phyloP scores from a whole-genome alignment of 2,888 invertebrate species.

The Anodontia alba region DNA sequence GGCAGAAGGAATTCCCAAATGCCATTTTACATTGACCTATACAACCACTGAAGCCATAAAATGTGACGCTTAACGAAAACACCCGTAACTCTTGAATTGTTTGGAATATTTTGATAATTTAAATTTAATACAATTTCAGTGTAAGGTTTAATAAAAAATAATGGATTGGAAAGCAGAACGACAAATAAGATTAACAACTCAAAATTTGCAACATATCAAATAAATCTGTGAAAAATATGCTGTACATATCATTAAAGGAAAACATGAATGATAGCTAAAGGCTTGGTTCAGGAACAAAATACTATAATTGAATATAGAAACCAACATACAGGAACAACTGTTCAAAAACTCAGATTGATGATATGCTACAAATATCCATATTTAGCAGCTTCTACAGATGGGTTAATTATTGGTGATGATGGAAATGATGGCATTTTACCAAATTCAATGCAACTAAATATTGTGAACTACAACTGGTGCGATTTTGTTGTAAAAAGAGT shows the following conservation, averaged over 20 bases:
- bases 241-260: constrained; percentile 17
- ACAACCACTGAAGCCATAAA: too few species aligned
- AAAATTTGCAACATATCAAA: too few species aligned
- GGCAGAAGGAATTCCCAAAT: too few species aligned
- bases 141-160: too few species aligned
- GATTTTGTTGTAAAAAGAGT: not conserved
- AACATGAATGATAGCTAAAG: constrained; percentile 15
- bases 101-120: too few species aligned
- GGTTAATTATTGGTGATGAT: not conserved
- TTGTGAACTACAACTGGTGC: not conserved
- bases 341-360: not conserved
- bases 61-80: too few species aligned
- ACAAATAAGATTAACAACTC: too few species aligned
- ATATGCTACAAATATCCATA: constrained; percentile 2
- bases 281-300: constrained; percentile 15
- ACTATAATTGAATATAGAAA: constrained; percentile 22
- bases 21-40: too few species aligned
- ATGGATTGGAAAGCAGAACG: too few species aligned
- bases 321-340: not conserved
- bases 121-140: too few species aligned
- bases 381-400: constrained; percentile 25
- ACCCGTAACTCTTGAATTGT: too few species aligned
- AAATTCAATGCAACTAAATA: constrained; percentile 4
- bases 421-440: not conserved
- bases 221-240: constrained; percentile 4